phyloP scores from a whole-genome alignment of 2,797 vertebrate species.

The Oophaga sylvatica region DNA sequence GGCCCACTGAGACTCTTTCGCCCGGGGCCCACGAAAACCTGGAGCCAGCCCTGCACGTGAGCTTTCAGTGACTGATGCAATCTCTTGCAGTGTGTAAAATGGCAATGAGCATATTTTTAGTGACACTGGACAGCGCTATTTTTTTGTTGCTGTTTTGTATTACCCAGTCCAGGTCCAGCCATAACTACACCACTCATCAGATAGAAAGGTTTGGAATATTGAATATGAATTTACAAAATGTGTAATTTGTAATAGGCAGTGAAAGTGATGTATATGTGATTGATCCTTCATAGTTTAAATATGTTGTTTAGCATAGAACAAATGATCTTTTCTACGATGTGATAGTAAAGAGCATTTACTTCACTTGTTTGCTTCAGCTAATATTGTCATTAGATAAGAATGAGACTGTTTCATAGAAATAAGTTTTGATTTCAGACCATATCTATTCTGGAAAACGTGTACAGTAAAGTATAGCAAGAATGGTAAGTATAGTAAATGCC shows the following conservation, averaged over 20 bases:
- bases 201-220: not conserved
- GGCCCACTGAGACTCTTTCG: too few species aligned
- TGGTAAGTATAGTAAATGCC: not conserved
- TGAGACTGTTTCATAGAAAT: not conserved
- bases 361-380: not conserved
- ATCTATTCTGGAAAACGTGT: not conserved
- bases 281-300: not conserved
- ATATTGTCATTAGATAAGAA: not conserved
- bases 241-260: not conserved
- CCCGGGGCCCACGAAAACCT: too few species aligned
- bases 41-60: too few species aligned
- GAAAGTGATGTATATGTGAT: not conserved
- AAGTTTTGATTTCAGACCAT: not conserved
- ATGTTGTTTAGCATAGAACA: not conserved
- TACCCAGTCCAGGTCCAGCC: too few species aligned
- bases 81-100: too few species aligned
- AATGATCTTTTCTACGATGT: not conserved
- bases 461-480: too few species aligned
- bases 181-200: not conserved
- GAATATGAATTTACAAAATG: not conserved
- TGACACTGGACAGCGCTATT: too few species aligned
- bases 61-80: too few species aligned
- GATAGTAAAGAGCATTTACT: not conserved
- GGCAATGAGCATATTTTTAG: too few species aligned
- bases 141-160: not conserved